Percentiles rank a stretch among this genome's conserved stretches.
Evolutionary conservation across 2,888 invertebrate genomes (phyloP).

Genomic region (Chouioia cunea): DNA sequence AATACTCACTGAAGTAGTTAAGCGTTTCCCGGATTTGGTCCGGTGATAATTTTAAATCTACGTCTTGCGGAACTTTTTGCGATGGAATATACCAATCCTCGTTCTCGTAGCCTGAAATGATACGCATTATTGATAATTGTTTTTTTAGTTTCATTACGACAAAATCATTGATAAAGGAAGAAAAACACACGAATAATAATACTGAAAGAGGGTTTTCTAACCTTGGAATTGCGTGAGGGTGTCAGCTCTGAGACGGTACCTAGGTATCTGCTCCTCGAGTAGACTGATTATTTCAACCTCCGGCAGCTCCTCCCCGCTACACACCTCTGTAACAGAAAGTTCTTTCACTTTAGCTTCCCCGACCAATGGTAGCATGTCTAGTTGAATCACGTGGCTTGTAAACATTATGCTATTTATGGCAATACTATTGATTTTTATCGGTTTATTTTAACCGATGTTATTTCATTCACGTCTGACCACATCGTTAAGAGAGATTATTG

Average conservation of each 20-base stretch:
- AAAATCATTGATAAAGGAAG: not conserved
- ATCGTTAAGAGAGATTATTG: too few relatives aligned
- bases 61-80: conserved; percentile 81
- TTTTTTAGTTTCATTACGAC: too few relatives aligned
- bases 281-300: conserved; percentile 97
- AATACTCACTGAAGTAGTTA: conserved; percentile 96
- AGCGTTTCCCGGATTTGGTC: conserved; percentile 96
- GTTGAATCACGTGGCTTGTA: conserved; percentile 2
- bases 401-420: conserved; percentile 35
- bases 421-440: conserved; percentile 27
- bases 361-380: conserved; percentile 34
- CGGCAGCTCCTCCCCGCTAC: conserved; percentile 91
- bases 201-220: conserved; percentile 63
- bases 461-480: too few relatives aligned
- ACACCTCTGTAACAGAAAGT: conserved; percentile 80
- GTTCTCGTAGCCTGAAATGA: conserved; percentile 85
- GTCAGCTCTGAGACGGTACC: conserved; percentile 93
- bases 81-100: conserved; percentile 94
- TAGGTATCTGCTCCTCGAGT: conserved; percentile 94
- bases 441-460: too few relatives aligned
- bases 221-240: conserved; percentile 93
- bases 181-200: too few relatives aligned
- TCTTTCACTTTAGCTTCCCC: conserved; percentile 42
- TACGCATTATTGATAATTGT: conserved; percentile 10
- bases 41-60: conserved; percentile 86